These are phyloP conservation scores for Atherinomorus stipes DNA, from an alignment of 2,113 vertebrate genomes.

Conservation along the genomic window DNA sequence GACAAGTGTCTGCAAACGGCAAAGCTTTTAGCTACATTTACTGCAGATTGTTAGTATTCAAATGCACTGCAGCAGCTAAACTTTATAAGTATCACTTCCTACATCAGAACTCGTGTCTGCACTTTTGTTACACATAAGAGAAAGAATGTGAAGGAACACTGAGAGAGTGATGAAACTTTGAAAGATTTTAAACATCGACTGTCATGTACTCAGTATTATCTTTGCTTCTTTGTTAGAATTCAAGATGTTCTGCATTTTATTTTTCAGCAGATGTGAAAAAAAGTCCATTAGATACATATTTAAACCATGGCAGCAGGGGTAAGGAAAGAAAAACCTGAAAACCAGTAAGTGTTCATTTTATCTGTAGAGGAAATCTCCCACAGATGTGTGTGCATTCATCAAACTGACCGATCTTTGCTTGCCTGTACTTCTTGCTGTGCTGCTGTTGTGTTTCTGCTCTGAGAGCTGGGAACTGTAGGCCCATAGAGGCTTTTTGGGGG, in stretches of 20 bases:
- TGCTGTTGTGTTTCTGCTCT: conserved; percentile 42
- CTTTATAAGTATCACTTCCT: background rate
- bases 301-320: background rate
- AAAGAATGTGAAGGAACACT: background rate
- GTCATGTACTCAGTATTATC: background rate
- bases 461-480: conserved; percentile 29
- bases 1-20: background rate
- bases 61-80: background rate
- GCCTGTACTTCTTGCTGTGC: conserved; percentile 32
- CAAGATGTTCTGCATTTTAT: background rate
- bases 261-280: background rate
- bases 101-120: conserved; percentile 4
- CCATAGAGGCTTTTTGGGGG: conserved; percentile 52
- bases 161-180: background rate
- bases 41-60: conserved; percentile 2
- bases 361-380: conserved; percentile 60
- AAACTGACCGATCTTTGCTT: conserved; percentile 46
- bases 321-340: conserved; percentile 18
- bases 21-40: conserved; percentile 8
- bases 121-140: conserved; percentile 1
- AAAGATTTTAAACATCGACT: no score
- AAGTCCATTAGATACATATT: conserved; percentile 17
- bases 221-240: background rate
- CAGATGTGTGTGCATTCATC: conserved; percentile 57
- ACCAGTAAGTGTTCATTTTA: conserved; percentile 52